Base-by-base conservation (phyloP, 2,888 invertebrate genomes). In the Archips xylosteana region DNA sequence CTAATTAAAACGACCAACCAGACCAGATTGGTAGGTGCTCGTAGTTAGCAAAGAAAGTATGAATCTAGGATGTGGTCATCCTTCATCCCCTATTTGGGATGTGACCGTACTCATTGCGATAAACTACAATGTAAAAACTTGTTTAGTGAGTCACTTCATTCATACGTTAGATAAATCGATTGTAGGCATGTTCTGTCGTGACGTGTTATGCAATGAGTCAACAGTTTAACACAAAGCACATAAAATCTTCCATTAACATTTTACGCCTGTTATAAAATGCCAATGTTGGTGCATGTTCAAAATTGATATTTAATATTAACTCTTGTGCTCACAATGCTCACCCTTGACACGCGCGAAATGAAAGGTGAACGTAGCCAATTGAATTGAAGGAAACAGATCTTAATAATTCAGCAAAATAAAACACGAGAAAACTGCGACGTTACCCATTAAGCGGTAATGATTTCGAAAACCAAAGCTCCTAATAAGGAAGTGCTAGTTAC, bases 261-360 rank as follows among this genome's bases (percentile, higher is more conserved):
- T 47, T 47, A 63, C 34, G 63, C 47, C 12, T 47, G 47, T 47
- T 47, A 36, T 65, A 51, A 51, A 61, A 51, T 65, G 49, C 15
- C 51, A 51, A 34, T 51, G 51, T 12, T 45, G 12, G 23, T 63
- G 23, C 47, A 34, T 34, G 47, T 47, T 32, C 13, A 65, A 62
- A 42, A 62, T 36, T 64, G 68, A 60, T 73, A 69, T 64, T 63
- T 59, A 51, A 64, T 60, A 47, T 39, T 32, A 63, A 68, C 59
- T 54, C 54, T 69, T 64, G 59, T 68, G 68, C 34, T 65, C 69
- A 70, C 64, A 64, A 64, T 64, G 68, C 15, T 70, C 74, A 74
- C 69, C 64, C 69, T 74, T 74, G 74, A 74, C 74, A 69, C 32
- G 65, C 36, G 42, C 4, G 9, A 72, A 69, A 72, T 57, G 68